Conservation (phyloP, 2,113 vertebrate genomes). For the Callipepla squamata region DNA sequence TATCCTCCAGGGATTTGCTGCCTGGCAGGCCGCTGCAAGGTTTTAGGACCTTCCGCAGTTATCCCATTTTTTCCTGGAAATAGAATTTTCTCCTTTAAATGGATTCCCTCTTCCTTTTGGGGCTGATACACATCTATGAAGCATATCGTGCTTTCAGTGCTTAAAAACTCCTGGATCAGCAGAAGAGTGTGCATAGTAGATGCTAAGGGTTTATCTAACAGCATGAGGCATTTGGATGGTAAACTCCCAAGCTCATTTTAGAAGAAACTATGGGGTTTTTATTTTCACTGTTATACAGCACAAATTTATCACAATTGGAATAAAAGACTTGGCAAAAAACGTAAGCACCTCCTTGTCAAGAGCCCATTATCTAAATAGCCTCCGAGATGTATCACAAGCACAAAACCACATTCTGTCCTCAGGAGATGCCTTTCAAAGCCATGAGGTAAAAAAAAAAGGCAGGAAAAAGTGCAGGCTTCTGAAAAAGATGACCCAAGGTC, state of each 20-base stretch:
- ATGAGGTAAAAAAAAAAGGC: constrained; percentile 18
- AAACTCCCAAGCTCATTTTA: constrained; percentile 2
- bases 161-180: constrained; percentile 40
- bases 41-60: constrained; percentile 9
- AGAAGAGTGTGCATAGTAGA: constrained; percentile 16
- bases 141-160: constrained; percentile 12
- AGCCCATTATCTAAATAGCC: constrained; percentile 44
- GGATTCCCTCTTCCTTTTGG: background rate
- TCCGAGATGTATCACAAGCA: constrained; percentile 6
- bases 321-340: constrained; percentile 29
- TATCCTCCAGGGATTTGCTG: background rate
- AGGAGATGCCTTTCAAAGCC: constrained; percentile 26
- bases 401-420: constrained; percentile 10
- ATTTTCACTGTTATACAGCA: constrained; percentile 8
- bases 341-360: constrained; percentile 29
- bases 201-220: constrained; percentile 26
- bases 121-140: constrained; percentile 36
- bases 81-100: constrained; percentile 22
- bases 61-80: background rate
- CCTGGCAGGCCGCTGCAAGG: background rate
- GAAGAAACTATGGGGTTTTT: background rate
- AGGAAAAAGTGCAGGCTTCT: constrained; percentile 25
- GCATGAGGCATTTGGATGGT: constrained; percentile 27
- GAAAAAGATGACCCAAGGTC: constrained; percentile 17
- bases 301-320: constrained; percentile 53